Conservation (phyloP, 2,888 invertebrate species). For the Campoplex capitator region DNA sequence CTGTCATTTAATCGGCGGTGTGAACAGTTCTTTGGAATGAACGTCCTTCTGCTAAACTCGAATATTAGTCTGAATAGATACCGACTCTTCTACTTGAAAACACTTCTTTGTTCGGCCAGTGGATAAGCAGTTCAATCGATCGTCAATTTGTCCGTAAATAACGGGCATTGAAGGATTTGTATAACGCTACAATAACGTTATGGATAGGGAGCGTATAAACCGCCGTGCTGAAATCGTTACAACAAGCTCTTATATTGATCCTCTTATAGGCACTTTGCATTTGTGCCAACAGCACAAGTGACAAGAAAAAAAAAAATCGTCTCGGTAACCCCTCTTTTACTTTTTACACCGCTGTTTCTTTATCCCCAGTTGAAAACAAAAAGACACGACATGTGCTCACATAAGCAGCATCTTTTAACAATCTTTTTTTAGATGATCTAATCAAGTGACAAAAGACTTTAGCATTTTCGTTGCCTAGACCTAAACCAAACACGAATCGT, state of each 20-base stretch:
- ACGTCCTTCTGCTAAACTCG: background rate
- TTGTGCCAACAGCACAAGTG: constrained; percentile 30
- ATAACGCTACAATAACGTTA: constrained; percentile 40
- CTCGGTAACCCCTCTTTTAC: background rate
- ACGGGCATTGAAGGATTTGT: constrained; percentile 28
- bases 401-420: background rate
- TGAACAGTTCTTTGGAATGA: background rate
- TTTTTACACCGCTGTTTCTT: background rate
- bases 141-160: constrained; percentile 63
- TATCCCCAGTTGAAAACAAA: background rate
- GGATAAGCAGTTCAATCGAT: constrained; percentile 60
- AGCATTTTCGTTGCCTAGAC: background rate
- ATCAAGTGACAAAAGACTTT: background rate
- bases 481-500: too few relatives aligned
- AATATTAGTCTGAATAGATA: background rate
- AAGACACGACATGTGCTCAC: background rate
- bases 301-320: constrained; percentile 38
- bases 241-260: constrained; percentile 27
- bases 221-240: constrained; percentile 2
- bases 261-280: constrained; percentile 6
- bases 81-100: constrained; percentile 15
- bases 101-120: constrained; percentile 40
- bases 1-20: background rate
- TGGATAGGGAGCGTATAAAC: constrained; percentile 11
- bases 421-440: background rate